Evolutionary conservation across 2,113 vertebrate species (phyloP).

Genomic region (Forbesichthys papilliferus): DNA sequence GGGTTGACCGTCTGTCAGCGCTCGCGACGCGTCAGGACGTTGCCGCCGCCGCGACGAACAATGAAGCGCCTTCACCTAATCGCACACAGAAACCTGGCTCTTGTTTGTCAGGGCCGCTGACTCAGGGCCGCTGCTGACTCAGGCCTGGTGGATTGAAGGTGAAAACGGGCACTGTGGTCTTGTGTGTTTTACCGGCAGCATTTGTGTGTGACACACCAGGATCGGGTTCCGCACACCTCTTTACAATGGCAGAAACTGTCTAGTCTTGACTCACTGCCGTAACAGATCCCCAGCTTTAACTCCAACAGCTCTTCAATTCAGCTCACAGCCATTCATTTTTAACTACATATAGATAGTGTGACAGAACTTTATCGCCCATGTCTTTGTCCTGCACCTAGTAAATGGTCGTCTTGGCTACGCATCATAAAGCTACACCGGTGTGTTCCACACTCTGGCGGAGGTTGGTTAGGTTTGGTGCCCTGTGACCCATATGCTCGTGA

Average conservation of each 20-base stretch:
- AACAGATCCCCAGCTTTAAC: constrained; percentile 57
- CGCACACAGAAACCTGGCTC: constrained; percentile 18
- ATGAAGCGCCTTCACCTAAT: constrained; percentile 28
- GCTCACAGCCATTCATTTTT: constrained; percentile 62
- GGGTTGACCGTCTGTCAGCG: constrained; percentile 7
- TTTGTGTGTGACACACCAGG: constrained; percentile 53
- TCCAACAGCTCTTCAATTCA: constrained; percentile 54
- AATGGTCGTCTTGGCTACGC: constrained; percentile 25
- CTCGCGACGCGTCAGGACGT: neutral
- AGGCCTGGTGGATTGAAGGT: neutral
- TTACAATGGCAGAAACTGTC: constrained; percentile 54
- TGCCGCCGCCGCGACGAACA: constrained; percentile 26
- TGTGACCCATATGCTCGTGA: too few relatives aligned
- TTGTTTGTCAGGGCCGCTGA: constrained; percentile 52
- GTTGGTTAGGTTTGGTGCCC: too few relatives aligned
- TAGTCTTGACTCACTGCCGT: constrained; percentile 55
- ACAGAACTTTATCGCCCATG: constrained; percentile 33
- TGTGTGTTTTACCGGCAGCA: constrained; percentile 43
- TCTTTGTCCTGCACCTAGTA: constrained; percentile 33
- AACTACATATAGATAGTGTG: constrained; percentile 54
- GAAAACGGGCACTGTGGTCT: neutral
- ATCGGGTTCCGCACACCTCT: constrained; percentile 54
- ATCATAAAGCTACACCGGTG: constrained; percentile 15
- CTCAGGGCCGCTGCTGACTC: constrained; percentile 50
- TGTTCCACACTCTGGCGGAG: constrained; percentile 10